Evolutionary conservation across 2,113 vertebrate species (phyloP).

Genomic region (Mandrillus leucophaeus): DNA sequence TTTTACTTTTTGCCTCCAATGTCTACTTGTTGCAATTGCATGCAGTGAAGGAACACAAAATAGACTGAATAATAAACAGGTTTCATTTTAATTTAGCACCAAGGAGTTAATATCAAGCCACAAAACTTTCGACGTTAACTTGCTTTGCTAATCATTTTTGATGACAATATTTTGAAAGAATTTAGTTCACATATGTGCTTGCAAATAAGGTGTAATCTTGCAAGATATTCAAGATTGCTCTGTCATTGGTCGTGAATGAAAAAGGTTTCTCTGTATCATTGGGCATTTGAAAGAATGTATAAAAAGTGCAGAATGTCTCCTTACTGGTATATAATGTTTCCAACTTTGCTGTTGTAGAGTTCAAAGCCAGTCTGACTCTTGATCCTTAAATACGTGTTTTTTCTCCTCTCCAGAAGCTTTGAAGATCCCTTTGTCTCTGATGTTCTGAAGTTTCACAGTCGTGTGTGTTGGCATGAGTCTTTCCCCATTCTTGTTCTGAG

Average conservation of each 20-base stretch:
- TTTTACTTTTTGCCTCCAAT: neutral
- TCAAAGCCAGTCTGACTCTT: neutral
- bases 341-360: neutral
- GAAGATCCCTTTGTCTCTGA: neutral
- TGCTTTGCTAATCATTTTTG: neutral
- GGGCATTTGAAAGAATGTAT: neutral
- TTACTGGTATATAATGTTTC: neutral
- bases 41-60: neutral
- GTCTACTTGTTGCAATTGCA: neutral
- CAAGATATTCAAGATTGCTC: neutral
- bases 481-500: neutral
- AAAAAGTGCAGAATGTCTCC: neutral
- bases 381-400: neutral
- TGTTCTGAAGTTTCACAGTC: neutral
- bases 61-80: neutral
- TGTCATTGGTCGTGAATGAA: neutral
- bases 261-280: neutral
- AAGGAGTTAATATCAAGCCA: neutral
- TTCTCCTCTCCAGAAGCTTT: neutral
- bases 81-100: slow-evolving; percentile 23
- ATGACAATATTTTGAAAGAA: slow-evolving; percentile 22
- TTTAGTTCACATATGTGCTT: neutral
- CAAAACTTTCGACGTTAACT: neutral
- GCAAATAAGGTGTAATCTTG: neutral
- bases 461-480: neutral